phyloP scores from a whole-genome alignment of 1,140 invertebrate genomes.

The Lycorma delicatula region DNA sequence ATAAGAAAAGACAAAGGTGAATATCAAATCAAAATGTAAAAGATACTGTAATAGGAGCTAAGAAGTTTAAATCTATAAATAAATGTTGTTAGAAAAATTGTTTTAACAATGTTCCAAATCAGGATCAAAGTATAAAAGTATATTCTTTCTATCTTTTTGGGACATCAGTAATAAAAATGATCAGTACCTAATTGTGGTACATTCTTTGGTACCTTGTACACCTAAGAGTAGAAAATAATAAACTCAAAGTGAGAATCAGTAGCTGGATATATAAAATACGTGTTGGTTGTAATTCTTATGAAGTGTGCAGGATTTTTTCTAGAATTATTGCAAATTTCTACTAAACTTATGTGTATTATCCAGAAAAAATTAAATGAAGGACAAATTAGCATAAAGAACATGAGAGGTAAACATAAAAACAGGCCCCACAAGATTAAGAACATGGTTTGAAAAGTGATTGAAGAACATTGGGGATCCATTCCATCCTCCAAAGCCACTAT shows the following conservation, averaged over 20 bases:
- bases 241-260: neutral
- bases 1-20: too few relatives aligned
- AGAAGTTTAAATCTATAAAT: too few relatives aligned
- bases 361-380: slow-evolving; percentile 9
- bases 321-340: slow-evolving; percentile 7
- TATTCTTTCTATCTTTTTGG: too few relatives aligned
- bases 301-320: neutral
- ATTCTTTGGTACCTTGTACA: too few relatives aligned
- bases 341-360: slow-evolving; percentile 1
- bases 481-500: slow-evolving; percentile 8
- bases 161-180: too few relatives aligned
- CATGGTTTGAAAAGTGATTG: slow-evolving; percentile 7
- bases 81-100: too few relatives aligned
- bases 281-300: neutral
- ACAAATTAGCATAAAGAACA: neutral
- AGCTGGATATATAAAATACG: slow-evolving; percentile 2
- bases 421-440: slow-evolving; percentile 1
- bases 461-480: slow-evolving; percentile 12
- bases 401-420: slow-evolving; percentile 11
- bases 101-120: too few relatives aligned
- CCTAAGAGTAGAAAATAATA: neutral
- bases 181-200: too few relatives aligned
- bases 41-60: too few relatives aligned
- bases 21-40: too few relatives aligned
- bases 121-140: too few relatives aligned